Evolutionary conservation across 2,113 vertebrate genomes (phyloP).

Genomic region (Oreochromis niloticus): DNA sequence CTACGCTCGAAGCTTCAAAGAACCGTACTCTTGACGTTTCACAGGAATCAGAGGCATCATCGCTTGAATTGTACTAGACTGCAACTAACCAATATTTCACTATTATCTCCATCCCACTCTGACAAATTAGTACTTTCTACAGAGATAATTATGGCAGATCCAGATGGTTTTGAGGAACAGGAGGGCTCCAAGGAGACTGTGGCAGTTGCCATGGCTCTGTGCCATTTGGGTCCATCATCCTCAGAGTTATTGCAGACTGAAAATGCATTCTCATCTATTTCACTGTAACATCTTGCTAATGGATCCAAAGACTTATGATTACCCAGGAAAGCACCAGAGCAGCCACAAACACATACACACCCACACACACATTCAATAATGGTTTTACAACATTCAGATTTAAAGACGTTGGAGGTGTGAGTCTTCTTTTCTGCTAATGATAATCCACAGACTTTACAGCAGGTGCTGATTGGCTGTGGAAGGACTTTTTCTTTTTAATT

Average conservation of each 20-base stretch:
- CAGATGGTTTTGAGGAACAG: not conserved
- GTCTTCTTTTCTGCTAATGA: not conserved
- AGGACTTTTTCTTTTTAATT: not conserved
- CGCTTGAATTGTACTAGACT: not conserved
- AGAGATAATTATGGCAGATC: not conserved
- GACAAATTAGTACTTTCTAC: not conserved
- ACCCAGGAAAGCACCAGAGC: not conserved
- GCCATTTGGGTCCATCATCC: slow-evolving; percentile 16
- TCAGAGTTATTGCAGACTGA: not conserved
- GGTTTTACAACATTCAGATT: not conserved
- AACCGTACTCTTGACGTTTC: not conserved
- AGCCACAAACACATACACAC: not conserved
- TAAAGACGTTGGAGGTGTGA: not conserved
- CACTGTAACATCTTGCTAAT: slow-evolving; percentile 8
- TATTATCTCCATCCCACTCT: not conserved
- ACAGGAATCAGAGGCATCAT: not conserved
- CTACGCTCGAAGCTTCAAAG: not conserved
- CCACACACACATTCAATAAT: not conserved
- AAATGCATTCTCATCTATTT: slow-evolving; percentile 29
- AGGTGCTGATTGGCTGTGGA: not conserved
- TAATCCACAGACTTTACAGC: not conserved
- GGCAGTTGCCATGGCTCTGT: not conserved
- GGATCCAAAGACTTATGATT: not conserved
- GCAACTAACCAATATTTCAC: not conserved
- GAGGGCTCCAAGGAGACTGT: not conserved